Evolutionary conservation across 2,797 vertebrate genomes (phyloP), one percentile per base, ranked within the genome.

Genomic region (Manis javanica): DNA sequence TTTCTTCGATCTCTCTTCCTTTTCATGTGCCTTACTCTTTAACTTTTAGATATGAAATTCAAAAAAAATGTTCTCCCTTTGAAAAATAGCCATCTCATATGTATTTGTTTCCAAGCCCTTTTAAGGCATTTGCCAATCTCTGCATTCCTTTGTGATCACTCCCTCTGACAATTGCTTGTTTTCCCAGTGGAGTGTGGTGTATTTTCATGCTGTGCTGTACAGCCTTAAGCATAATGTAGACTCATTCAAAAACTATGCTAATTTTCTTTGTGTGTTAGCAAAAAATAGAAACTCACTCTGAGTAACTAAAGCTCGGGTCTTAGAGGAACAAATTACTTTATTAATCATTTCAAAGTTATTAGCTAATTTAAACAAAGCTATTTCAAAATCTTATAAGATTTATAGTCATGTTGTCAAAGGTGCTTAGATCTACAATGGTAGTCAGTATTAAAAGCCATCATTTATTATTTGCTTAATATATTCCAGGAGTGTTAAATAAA

Each of bases 101-200:
- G 16, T 64, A 82, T 88, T 97, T 94, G 16, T 75, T 95, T 96
- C 71, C 55, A 4, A 85, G 15, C 23, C 57, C 18, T 75, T 89
- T 90, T 14, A 78, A 94, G 19, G 18, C 4, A 8, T 51, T 94
- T 93, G 55, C 10, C 34, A 90, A 37, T 84, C 63, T 94, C 23
- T 87, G 23, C 53, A 68, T 91, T 87, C 79, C 49, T 94, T 88
- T 89, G 37, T 94, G 82, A 86, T 89, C 79, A 71, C 11, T n/a
- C 57, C 11, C 53, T 94, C 51, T 92, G 69, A 87, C 18, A 63
- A 77, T 55, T 78, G 12, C 21, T 82, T 91, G 5, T 72, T 78
- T 93, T 87, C 29, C 63, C 15, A 29, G 13, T 64, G 42, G 39
- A 55, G n/a, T 85, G 1, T 92, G 8, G 10, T 85, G 19, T 14